These are phyloP conservation scores for Penelope pileata DNA, from an alignment of 2,113 vertebrate species.

Conservation along the genomic window DNA sequence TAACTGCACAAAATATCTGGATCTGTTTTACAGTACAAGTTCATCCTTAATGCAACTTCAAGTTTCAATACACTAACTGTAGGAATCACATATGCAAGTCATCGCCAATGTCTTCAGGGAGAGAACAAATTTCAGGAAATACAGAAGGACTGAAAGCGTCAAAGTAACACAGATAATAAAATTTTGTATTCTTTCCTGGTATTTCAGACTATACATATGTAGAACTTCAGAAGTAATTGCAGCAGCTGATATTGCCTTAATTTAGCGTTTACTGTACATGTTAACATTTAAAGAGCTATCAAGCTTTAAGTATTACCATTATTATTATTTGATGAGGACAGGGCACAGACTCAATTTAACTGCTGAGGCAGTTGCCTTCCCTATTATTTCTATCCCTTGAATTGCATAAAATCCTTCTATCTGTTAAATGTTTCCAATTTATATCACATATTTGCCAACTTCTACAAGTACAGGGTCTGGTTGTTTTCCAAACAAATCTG, in stretches of 20 bases:
- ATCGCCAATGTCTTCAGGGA: background rate
- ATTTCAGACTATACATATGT: background rate
- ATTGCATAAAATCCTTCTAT: background rate
- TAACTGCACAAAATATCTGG: background rate
- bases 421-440: background rate
- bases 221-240: background rate
- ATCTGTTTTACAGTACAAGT: background rate
- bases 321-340: background rate
- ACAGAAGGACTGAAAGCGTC: background rate
- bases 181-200: background rate
- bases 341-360: background rate
- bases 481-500: conserved; percentile 18
- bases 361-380: background rate
- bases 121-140: background rate
- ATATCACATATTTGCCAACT: background rate
- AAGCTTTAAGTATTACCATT: background rate
- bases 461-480: background rate
- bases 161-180: background rate
- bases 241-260: background rate
- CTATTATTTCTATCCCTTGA: background rate
- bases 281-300: background rate
- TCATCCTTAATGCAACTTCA: background rate
- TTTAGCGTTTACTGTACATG: background rate
- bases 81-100: background rate
- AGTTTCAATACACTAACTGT: background rate